Percentiles rank a stretch among this genome's conserved stretches.
Evolutionary conservation across 1,140 invertebrate species (phyloP).

Genomic region (Hormaphis cornu): DNA sequence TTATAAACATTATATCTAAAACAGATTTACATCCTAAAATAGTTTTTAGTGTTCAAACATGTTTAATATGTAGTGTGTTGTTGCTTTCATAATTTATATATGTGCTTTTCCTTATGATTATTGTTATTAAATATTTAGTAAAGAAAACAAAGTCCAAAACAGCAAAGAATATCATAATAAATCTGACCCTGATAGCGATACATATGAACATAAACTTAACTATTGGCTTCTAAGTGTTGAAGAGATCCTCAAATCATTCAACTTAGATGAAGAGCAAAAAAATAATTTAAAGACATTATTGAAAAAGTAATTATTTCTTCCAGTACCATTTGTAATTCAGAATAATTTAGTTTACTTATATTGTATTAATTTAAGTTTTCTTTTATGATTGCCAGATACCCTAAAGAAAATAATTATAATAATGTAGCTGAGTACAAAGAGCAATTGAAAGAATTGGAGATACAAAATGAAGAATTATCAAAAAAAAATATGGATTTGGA

Average conservation of each 20-base stretch:
- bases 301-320: constrained; percentile 4
- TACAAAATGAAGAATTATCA: not conserved
- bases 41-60: no score
- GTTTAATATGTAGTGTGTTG: no score
- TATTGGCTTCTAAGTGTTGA: not conserved
- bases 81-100: no score
- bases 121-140: not conserved
- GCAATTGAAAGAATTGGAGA: not conserved
- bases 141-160: not conserved
- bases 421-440: not conserved
- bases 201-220: not conserved
- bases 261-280: not conserved
- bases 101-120: not conserved
- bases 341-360: not conserved
- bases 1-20: no score
- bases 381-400: no score
- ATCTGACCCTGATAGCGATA: not conserved
- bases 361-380: not conserved
- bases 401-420: not conserved
- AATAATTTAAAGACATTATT: constrained; percentile 8
- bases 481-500: not conserved
- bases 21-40: no score
- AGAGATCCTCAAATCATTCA: not conserved
- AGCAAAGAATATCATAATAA: not conserved
- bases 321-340: not conserved